Base-by-base conservation (phyloP, 2,888 invertebrate genomes). In the Gnatocerus cornutus region DNA sequence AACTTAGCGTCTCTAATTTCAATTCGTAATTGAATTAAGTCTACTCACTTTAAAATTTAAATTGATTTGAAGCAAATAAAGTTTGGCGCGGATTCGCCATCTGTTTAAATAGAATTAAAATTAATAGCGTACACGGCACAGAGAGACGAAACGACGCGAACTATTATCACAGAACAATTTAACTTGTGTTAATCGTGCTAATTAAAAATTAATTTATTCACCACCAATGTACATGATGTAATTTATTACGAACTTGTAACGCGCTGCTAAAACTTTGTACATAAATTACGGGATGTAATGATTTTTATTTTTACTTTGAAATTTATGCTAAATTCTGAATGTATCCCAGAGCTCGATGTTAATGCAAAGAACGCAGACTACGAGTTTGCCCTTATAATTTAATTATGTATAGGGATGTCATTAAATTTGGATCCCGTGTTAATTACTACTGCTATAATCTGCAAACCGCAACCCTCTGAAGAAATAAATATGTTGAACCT, bases 161-260 rank as follows among this genome's bases (percentile, higher is more conserved):
- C 62, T 62, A 68, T 68, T 68, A 68, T 68, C 62, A 68, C 62
- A 52, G 46, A 48, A 53, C 62, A 68, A 68, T 68, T 62, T 68
- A 68, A 68, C 68, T 63, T 68, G 39, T 63, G 29, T 63, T 68
- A 68, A 63, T 63, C 56, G 56, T 50, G 50, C 63, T 63, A 68
- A 68, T 68, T 68, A 68, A 68, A 68, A 68, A 68, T 68, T 68
- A 68, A 68, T 68, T 68, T 50, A 68, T 68, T 63, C 63, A 58
- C 56, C 63, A 65, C 65, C 65, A 39, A 63, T 53, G 63, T 63
- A 56, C 65, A 65, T 46, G 65, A 56, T 56, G 65, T 65, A 65
- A 65, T 65, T 65, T 65, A 65, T 65, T 56, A 56, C 55, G 48
- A 46, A 65, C 65, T 65, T 39, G 65, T 65, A 65, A 65, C 55